These are phyloP conservation scores for Odontomachus brunneus DNA, from an alignment of 1,140 invertebrate species.

Conservation along the genomic window DNA sequence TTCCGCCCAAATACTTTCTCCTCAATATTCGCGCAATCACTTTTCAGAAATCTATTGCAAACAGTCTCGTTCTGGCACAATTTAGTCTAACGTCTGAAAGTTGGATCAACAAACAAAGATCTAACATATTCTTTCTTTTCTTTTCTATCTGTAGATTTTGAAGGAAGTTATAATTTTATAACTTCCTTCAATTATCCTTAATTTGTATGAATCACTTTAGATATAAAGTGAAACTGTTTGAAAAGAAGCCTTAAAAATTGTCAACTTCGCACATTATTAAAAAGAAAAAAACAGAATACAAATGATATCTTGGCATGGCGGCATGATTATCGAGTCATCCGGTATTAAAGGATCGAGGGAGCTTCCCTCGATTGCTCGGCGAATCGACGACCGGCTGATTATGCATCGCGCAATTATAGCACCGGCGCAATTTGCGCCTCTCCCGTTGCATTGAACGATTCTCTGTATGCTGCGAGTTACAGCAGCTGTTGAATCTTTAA, in stretches of 20 bases:
- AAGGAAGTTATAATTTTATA: too few relatives aligned
- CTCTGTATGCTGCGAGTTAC: neutral
- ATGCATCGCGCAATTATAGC: constrained; percentile 40
- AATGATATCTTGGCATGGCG: neutral
- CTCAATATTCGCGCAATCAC: neutral
- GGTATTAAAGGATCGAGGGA: constrained; percentile 42
- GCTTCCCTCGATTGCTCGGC: constrained; percentile 38
- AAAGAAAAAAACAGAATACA: neutral
- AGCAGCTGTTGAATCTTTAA: neutral
- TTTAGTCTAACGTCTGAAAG: neutral
- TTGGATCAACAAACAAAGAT: neutral
- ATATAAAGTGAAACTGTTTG: too few relatives aligned
- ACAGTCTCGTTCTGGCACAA: neutral
- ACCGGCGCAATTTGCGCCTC: constrained; percentile 24
- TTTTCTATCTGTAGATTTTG: neutral
- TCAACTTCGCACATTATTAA: neutral
- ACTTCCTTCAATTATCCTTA: too few relatives aligned
- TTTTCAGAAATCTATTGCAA: neutral
- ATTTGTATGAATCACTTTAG: too few relatives aligned
- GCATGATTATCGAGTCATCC: constrained; percentile 43
- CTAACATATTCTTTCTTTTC: neutral
- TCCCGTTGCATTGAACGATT: constrained; percentile 1
- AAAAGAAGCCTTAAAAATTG: neutral
- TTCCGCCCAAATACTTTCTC: neutral
- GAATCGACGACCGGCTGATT: constrained; percentile 47